Percentiles rank a stretch among this genome's conserved stretches.
Conservation (phyloP, 2,888 invertebrate species). For the Lingula anatina region DNA sequence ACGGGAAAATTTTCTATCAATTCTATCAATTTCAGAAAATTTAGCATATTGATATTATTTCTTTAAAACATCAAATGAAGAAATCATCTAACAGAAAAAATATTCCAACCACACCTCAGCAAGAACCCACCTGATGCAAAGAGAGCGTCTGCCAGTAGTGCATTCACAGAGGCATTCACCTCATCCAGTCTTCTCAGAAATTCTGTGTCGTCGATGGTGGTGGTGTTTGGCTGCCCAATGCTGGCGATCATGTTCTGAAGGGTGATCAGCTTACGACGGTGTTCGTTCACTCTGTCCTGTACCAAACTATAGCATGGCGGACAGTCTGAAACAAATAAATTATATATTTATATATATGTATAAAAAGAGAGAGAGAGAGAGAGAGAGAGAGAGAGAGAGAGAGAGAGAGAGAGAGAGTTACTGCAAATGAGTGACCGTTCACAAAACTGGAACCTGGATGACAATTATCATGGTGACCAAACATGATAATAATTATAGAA, state of each 20-base stretch:
- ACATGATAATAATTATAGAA: not conserved
- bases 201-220: slow-evolving; percentile 82
- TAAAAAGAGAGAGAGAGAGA: too few species aligned
- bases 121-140: slow-evolving; percentile 49
- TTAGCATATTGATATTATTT: too few species aligned
- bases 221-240: slow-evolving; percentile 89
- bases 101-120: too few species aligned
- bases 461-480: not conserved
- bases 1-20: too few species aligned
- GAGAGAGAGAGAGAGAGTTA: too few species aligned
- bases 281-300: slow-evolving; percentile 71
- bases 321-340: slow-evolving; percentile 58
- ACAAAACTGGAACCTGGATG: too few species aligned
- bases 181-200: slow-evolving; percentile 78
- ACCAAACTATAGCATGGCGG: slow-evolving; percentile 94
- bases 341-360: not conserved
- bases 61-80: too few species aligned
- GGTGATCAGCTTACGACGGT: slow-evolving; percentile 54
- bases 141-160: slow-evolving; percentile 70
- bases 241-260: slow-evolving; percentile 74
- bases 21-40: too few species aligned
- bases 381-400: too few species aligned
- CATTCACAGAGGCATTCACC: slow-evolving; percentile 71
- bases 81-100: too few species aligned
- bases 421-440: too few species aligned